Base-by-base conservation (phyloP, 2,113 vertebrate species). In the Spea multiplicata region DNA sequence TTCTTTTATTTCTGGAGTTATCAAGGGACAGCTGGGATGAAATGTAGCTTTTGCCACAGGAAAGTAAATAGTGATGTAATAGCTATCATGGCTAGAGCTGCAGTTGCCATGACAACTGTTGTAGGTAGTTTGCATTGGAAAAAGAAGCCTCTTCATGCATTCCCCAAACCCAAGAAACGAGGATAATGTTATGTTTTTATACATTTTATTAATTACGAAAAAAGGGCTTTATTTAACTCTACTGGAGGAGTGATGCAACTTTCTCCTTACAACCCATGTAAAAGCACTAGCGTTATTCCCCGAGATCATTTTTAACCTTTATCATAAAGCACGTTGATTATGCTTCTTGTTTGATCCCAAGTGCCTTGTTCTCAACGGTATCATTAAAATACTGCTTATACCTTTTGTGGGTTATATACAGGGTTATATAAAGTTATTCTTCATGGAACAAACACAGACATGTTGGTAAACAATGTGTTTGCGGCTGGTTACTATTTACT, bases 51-150 rank as follows among this genome's bases (percentile, higher is more conserved):
- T 50, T 81, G 53, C 30, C 74, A 9, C 62, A 47, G 59, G 12
- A 47, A 66, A 6, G 47, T 69, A 75, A 52, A 72, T 65, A 71
- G 55, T 76, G 59, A 66, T 55, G 78, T 67, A 53, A 69, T 71
- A 83, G 55, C 48, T 81, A 13, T 84, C 81, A 74, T 77, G 69
- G 77, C 65, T 50, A 76, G 2, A 75, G 47, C 74, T 76, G 0
- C 81, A 84, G 88, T 87, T 85, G 52, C 85, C 83, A 90, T 88
- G 83, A 84, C 81, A 89, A 89, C 87, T 73, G 13, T 78, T 84
- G 78, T 83, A 86, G 83, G 83, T 85, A 85, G 80, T 79, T 68
- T 82, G 83, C 71, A 66, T 52, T 30, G 12, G 52, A 50, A 71
- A 64, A 14, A 14, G 49, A 16, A 14, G 8, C 52, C 5, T 72